phyloP scores from a whole-genome alignment of 2,888 invertebrate species.

The Diadegma fenestrale region DNA sequence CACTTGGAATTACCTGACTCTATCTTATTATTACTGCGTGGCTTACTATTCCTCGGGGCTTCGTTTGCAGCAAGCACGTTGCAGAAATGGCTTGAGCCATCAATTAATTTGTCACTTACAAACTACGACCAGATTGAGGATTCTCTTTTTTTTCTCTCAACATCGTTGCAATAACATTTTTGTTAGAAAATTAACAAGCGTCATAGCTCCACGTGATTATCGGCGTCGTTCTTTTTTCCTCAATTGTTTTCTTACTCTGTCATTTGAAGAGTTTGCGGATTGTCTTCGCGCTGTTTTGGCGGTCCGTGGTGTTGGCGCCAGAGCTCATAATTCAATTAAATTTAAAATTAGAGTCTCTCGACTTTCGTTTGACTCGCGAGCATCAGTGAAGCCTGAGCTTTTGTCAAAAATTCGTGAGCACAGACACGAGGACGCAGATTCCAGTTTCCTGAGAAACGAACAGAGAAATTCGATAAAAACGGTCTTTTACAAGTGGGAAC shows the following conservation, averaged over 20 bases:
- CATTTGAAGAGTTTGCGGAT: background rate
- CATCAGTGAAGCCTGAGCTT: too few species aligned
- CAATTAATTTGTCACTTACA: constrained; percentile 63
- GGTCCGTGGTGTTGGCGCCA: background rate
- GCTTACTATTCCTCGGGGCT: background rate
- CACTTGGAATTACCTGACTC: constrained; percentile 52
- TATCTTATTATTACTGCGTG: constrained; percentile 45
- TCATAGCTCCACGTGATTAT: background rate
- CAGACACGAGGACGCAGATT: background rate
- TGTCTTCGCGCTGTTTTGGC: background rate
- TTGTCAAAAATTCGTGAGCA: too few species aligned
- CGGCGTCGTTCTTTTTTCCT: too few species aligned
- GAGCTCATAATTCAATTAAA: background rate
- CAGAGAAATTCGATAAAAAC: background rate
- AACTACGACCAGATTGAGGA: constrained; percentile 40
- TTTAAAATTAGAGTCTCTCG: too few species aligned
- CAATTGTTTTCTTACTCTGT: background rate
- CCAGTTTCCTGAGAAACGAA: background rate
- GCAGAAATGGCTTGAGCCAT: constrained; percentile 26
- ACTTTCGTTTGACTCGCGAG: too few species aligned
- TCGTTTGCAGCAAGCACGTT: background rate
- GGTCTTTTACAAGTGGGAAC: background rate
- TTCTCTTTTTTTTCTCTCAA: constrained; percentile 11
- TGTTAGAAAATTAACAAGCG: background rate
- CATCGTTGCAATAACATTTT: background rate